Conservation (phyloP, 1,140 invertebrate genomes). For the Papilio machaon region DNA sequence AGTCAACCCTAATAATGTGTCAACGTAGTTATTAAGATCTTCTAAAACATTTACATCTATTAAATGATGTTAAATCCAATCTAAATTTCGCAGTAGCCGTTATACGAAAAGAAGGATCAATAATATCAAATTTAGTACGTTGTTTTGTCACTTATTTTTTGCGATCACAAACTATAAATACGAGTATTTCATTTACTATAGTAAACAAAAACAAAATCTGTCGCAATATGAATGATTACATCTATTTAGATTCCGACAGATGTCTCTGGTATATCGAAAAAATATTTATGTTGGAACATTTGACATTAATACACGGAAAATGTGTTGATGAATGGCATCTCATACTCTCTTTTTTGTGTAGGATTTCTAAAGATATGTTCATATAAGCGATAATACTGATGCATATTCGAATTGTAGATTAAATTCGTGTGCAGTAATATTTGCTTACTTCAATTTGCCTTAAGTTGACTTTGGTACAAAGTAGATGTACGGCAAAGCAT, state of each 20-base stretch:
- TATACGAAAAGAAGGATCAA: background rate
- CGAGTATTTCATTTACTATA: background rate
- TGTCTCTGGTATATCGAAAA: no score
- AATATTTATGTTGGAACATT: no score
- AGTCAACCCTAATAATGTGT: background rate
- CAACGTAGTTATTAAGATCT: no score
- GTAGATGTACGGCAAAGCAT: background rate
- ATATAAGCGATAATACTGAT: background rate
- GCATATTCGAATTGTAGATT: background rate
- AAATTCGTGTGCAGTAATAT: background rate
- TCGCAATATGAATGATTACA: conserved; percentile 1
- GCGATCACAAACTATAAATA: background rate
- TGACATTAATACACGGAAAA: no score
- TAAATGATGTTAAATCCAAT: no score
- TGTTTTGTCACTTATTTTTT: background rate
- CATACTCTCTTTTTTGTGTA: no score
- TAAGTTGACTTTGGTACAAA: background rate
- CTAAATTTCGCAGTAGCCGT: background rate
- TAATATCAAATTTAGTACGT: background rate
- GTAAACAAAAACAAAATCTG: background rate
- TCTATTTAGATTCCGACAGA: no score
- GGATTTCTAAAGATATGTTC: no score
- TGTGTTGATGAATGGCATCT: no score
- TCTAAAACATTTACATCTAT: no score
- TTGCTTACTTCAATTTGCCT: background rate